A percentile compares a stretch with the other conserved stretches of the same genome.
phyloP scores from a whole-genome alignment of 2,113 vertebrate genomes.

The Dipodomys merriami region DNA sequence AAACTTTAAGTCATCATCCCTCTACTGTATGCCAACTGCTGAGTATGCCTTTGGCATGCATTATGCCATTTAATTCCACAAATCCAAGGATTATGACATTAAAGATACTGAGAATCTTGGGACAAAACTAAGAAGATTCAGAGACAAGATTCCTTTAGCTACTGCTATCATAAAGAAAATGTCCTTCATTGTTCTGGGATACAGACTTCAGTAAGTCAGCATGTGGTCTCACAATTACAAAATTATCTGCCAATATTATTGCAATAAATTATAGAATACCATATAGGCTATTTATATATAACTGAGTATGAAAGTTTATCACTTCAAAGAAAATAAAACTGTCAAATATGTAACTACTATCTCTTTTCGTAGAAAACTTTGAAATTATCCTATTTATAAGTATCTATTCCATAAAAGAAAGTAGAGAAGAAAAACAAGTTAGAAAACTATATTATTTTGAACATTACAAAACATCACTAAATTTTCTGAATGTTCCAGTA shows the following conservation, averaged over 20 bases:
- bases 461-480: background rate
- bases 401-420: background rate
- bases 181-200: background rate
- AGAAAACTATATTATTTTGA: background rate
- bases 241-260: background rate
- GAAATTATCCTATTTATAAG: background rate
- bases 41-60: background rate
- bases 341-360: background rate
- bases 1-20: background rate
- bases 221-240: background rate
- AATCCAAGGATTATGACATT: background rate
- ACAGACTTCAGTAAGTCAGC: background rate
- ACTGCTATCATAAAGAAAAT: background rate
- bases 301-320: background rate
- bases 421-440: background rate
- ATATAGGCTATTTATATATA: background rate
- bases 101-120: background rate
- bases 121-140: background rate
- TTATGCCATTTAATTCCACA: conserved; percentile 15
- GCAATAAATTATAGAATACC: background rate
- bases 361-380: background rate
- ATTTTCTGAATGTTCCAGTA: background rate
- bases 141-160: background rate
- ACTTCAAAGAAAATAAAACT: background rate
- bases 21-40: background rate